Conservation (phyloP, 2,113 vertebrate species). For the Peromyscus polionotus region DNA sequence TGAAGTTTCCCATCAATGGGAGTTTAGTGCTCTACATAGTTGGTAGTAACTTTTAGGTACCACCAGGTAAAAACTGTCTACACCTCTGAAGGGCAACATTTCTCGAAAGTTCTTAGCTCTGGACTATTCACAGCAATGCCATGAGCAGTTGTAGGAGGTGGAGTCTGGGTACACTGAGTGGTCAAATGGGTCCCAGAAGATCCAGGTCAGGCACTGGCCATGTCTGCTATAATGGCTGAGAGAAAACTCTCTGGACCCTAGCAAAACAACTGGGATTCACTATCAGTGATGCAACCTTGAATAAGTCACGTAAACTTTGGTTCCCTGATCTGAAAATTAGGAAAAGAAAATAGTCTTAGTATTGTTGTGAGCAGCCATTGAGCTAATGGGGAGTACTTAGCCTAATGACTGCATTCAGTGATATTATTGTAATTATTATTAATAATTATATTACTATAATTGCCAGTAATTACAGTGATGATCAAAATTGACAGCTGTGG, state of each 20-base stretch:
- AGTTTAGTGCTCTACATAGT: neutral
- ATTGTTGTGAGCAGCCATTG: neutral
- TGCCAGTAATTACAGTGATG: conserved; percentile 43
- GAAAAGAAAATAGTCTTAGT: neutral
- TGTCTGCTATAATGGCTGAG: neutral
- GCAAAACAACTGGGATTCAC: neutral
- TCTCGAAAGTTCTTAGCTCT: neutral
- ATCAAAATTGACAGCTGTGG: conserved; percentile 16
- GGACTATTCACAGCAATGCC: neutral
- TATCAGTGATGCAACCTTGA: conserved; percentile 34
- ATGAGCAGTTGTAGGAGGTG: neutral
- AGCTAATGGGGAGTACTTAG: conserved; percentile 48
- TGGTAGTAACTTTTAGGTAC: neutral
- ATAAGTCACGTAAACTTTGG: neutral
- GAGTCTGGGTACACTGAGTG: neutral
- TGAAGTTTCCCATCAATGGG: neutral
- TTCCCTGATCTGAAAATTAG: conserved; percentile 43
- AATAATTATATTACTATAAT: conserved; percentile 63
- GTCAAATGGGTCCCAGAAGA: neutral
- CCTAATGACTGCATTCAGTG: neutral
- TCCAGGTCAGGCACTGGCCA: rapidly evolving
- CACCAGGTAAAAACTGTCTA: neutral
- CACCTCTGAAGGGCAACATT: neutral
- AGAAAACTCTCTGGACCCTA: conserved; percentile 2
- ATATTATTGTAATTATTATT: conserved; percentile 64